These are phyloP conservation scores for Phycodurus eques DNA, from an alignment of 2,113 vertebrate genomes.

Conservation along the genomic window DNA sequence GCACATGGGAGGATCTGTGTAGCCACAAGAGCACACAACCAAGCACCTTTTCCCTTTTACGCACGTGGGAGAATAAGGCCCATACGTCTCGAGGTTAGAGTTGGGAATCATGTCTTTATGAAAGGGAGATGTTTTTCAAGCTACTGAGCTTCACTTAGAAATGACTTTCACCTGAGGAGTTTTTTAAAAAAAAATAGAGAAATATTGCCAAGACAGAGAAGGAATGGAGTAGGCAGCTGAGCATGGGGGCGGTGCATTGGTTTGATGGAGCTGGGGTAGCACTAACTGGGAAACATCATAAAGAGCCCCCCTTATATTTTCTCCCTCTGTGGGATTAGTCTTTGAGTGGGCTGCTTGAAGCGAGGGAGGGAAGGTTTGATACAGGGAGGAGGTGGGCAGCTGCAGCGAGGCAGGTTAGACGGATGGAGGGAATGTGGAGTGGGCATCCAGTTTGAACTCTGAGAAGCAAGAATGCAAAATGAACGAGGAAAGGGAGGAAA, in stretches of 20 bases:
- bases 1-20: too few species aligned
- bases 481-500: conserved; percentile 38
- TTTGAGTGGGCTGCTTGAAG: conserved; percentile 59
- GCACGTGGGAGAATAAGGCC: too few species aligned
- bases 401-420: conserved; percentile 40
- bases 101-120: conserved; percentile 1
- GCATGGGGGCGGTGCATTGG: conserved; percentile 51
- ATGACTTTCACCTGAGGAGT: conserved; percentile 18
- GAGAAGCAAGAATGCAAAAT: conserved; percentile 34
- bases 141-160: conserved; percentile 27
- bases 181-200: conserved; percentile 37
- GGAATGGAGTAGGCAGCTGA: conserved; percentile 39
- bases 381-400: conserved; percentile 58
- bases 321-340: conserved; percentile 60
- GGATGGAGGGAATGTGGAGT: conserved; percentile 53
- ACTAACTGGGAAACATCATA: conserved; percentile 68
- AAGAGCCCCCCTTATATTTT: conserved; percentile 61
- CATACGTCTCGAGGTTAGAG: too few species aligned
- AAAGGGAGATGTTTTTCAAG: conserved; percentile 11
- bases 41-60: too few species aligned
- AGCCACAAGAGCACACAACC: too few species aligned
- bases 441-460: conserved; percentile 38
- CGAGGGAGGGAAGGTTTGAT: conserved; percentile 45
- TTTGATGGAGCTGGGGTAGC: conserved; percentile 56
- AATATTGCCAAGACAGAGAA: conserved; percentile 34